Base-by-base conservation (phyloP, 2,888 invertebrate species). In the Adelognathus sp. region DNA sequence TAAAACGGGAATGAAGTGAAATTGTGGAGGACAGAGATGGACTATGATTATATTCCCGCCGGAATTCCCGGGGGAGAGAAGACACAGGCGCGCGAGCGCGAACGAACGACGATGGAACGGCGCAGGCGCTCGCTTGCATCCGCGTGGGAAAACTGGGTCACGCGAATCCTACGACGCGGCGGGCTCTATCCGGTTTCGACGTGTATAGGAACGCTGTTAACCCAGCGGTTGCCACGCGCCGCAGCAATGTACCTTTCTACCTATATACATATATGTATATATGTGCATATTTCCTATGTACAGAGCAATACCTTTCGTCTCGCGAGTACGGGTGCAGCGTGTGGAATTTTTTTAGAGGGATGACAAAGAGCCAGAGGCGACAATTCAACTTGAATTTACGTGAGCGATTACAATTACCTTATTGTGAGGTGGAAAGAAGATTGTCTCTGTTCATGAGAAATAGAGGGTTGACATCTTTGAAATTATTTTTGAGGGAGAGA, bases 131-230 rank as follows among this genome's bases (percentile, higher is more conserved):
- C n/a, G n/a, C 66, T 61, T 63, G 41, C 44, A 60, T 69, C 63
- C 50, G 64, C 72, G 69, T 72, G 58, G 79, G 78, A 78, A 80
- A 88, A 89, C 82, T 89, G 75, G 89, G 89, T 89, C 86, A 82
- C 41, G 74, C 63, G 69, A n/a, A 64, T 73, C 52, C 66, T 70
- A 18, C 60, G 71, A 41, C 39, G 58, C 33, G 61, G 46, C 29
- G 24, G 5, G 44, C 44, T 39, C 41, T 21, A 60, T 66, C 63
- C 36, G 44, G 60, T n/a, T n/a, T n/a, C n/a, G n/a, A n/a, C 33
- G 44, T 36, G 39, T 50, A 46, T 46, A 58, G 69, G 50, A n/a
- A n/a, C n/a, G n/a, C n/a, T n/a, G 46, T n/a, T 24, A 21, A 29
- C 52, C 33, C 52, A 67, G 73, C 71, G 74, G 79, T 79, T 79